Percentiles rank a stretch among this genome's conserved stretches.
These are phyloP conservation scores for Adoxophyes honmai DNA, from an alignment of 1,140 invertebrate species.

Conservation along the genomic window DNA sequence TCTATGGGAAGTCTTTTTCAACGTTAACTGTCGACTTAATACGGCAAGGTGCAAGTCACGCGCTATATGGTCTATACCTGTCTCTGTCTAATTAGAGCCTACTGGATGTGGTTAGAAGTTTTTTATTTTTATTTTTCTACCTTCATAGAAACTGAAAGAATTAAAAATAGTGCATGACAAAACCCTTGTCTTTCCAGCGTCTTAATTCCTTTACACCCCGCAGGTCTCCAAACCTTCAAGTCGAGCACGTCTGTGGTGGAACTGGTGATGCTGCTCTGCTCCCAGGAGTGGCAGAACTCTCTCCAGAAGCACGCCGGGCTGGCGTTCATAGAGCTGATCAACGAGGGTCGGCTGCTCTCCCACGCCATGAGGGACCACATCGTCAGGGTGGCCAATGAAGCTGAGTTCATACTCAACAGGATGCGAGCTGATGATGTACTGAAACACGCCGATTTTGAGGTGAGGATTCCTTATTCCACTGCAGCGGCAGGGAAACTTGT, in stretches of 20 bases:
- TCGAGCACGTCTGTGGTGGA: constrained; percentile 98
- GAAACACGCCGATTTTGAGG: constrained; percentile 99
- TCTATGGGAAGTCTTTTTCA: too few species aligned
- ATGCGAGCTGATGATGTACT: constrained; percentile 99
- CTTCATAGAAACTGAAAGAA: too few species aligned
- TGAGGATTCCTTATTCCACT: constrained; percentile 56
- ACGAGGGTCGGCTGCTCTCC: constrained; percentile 97
- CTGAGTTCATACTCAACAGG: constrained; percentile 98
- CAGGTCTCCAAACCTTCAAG: constrained; percentile 96
- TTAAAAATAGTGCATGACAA: background rate
- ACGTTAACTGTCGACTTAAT: too few species aligned
- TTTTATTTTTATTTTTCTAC: too few species aligned
- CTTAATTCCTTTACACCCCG: too few species aligned
- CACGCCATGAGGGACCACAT: constrained; percentile 99
- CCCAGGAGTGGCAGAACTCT: constrained; percentile 99
- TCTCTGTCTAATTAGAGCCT: too few species aligned
- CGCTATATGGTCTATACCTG: too few species aligned
- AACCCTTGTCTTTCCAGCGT: background rate
- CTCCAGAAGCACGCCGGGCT: constrained; percentile 99
- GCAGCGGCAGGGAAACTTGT: too few species aligned
- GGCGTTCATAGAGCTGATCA: constrained; percentile 99
- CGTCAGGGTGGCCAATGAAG: constrained; percentile 99
- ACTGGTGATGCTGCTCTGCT: constrained; percentile 98
- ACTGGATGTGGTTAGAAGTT: too few species aligned
- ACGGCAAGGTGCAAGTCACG: too few species aligned